Conservation (phyloP, 2,797 vertebrate genomes). For the Protonibea diacanthus region DNA sequence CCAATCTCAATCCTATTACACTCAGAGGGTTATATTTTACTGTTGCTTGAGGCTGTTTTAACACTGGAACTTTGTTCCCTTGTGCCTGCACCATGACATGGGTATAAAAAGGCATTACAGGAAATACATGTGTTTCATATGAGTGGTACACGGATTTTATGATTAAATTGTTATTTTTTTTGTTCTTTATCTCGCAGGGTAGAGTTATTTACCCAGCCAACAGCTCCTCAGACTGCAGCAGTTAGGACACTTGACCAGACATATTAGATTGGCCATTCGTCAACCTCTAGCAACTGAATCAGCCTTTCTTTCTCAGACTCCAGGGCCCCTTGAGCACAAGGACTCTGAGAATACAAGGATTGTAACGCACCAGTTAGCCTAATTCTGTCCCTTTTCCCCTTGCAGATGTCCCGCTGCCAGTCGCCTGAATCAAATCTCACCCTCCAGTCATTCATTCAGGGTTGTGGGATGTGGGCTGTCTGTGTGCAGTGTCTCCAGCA, state of each 20-base stretch:
- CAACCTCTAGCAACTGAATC: conserved; percentile 28
- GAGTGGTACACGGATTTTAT: neutral
- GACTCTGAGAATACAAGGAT: conserved; percentile 43
- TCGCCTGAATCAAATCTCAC: conserved; percentile 74
- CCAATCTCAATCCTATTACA: neutral
- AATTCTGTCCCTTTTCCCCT: conserved; percentile 56
- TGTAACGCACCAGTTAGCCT: conserved; percentile 63
- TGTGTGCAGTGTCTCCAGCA: conserved; percentile 58
- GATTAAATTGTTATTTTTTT: neutral
- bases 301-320: conserved; percentile 10
- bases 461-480: conserved; percentile 68
- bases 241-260: conserved; percentile 39
- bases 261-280: conserved; percentile 36
- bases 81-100: neutral
- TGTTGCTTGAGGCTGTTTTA: neutral
- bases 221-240: conserved; percentile 19
- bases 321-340: neutral
- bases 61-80: neutral
- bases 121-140: neutral
- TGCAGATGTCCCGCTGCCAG: conserved; percentile 71
- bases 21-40: neutral
- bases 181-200: neutral
- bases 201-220: conserved; percentile 6
- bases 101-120: neutral
- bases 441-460: conserved; percentile 72